Percentiles rank a stretch among this genome's conserved stretches.
phyloP scores from a whole-genome alignment of 2,797 vertebrate genomes.

The Hapalemur alaotrensis region DNA sequence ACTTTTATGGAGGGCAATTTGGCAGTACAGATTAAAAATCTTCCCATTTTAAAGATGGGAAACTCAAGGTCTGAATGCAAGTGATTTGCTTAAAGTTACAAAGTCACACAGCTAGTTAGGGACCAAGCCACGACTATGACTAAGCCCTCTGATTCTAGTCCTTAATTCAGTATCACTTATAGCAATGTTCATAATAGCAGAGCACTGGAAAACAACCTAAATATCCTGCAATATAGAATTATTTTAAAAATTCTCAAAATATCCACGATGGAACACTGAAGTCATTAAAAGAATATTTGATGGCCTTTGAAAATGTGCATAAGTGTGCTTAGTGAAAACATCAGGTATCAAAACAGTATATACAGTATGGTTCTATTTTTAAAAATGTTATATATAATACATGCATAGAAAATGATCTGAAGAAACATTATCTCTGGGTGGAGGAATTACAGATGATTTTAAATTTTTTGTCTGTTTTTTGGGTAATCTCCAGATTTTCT shows the following conservation, averaged over 20 bases:
- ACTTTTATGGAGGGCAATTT: neutral
- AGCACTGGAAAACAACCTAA: neutral
- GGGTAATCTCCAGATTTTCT: neutral
- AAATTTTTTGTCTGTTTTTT: neutral
- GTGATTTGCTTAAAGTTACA: neutral
- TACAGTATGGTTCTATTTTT: neutral
- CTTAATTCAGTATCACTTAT: neutral
- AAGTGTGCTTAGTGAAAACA: neutral
- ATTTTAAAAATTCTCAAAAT: neutral
- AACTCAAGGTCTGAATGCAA: neutral
- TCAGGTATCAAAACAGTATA: neutral
- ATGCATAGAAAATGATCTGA: neutral
- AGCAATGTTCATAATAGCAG: neutral
- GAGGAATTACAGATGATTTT: neutral
- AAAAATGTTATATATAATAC: neutral
- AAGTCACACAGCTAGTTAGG: neutral
- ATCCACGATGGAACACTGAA: neutral
- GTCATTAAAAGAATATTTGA: neutral
- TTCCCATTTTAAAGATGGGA: neutral
- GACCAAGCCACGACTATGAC: neutral
- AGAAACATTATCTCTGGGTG: neutral
- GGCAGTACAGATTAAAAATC: neutral
- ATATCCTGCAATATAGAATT: neutral
- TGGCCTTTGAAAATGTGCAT: neutral
- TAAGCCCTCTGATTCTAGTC: neutral